Conservation (phyloP, 2,113 vertebrate species). For the Neodon shergylaensis region DNA sequence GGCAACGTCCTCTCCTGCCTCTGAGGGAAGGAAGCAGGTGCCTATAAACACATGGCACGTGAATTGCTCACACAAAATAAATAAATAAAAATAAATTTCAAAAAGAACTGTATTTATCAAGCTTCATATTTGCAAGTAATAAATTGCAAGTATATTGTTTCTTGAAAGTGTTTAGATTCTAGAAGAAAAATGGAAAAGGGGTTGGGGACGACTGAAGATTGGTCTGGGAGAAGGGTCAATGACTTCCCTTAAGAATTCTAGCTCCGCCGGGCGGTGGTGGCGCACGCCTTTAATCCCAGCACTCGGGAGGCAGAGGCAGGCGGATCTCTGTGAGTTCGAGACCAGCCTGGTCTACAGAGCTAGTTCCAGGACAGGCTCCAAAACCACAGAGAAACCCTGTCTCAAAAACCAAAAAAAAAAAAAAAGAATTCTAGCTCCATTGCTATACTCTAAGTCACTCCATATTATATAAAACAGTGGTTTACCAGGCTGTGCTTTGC, state of each 20-base stretch:
- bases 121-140: neutral
- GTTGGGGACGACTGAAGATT: too few relatives aligned
- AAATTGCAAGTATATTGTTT: neutral
- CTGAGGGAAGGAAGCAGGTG: neutral
- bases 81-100: neutral
- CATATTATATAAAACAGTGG: neutral
- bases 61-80: neutral
- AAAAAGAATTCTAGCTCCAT: neutral
- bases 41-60: neutral
- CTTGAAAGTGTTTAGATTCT: neutral
- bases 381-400: too few relatives aligned
- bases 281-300: too few relatives aligned
- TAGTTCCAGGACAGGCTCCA: too few relatives aligned
- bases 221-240: neutral
- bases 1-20: neutral
- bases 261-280: too few relatives aligned
- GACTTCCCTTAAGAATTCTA: neutral
- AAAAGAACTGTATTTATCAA: neutral
- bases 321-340: too few relatives aligned
- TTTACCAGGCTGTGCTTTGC: neutral
- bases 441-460: neutral
- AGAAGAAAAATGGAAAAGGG: neutral
- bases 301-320: too few relatives aligned
- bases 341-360: too few relatives aligned
- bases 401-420: too few relatives aligned